Evolutionary conservation across 2,888 invertebrate species (phyloP).

Genomic region (Pyralis farinalis): DNA sequence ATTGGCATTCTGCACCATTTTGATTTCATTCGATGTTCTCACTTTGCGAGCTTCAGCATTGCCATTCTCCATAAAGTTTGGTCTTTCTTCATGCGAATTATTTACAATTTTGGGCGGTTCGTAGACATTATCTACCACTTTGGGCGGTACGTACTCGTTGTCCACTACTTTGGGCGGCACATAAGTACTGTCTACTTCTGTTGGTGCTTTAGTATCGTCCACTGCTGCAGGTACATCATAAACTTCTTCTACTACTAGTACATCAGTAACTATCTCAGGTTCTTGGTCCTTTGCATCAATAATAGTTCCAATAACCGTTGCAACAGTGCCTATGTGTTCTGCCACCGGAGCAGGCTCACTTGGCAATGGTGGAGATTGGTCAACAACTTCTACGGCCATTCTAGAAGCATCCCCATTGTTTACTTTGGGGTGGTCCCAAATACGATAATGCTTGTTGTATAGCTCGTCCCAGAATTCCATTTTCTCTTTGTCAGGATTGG

Average conservation of each 20-base stretch:
- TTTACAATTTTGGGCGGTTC: constrained; percentile 4
- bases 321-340: constrained; percentile 3
- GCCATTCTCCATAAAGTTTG: constrained; percentile 33
- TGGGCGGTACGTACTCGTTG: neutral
- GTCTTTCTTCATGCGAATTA: constrained; percentile 8
- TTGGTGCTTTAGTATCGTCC: constrained; percentile 1
- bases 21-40: constrained; percentile 66
- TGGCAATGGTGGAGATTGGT: neutral
- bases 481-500: constrained; percentile 55
- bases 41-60: constrained; percentile 33
- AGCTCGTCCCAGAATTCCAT: constrained; percentile 68
- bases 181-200: constrained; percentile 7
- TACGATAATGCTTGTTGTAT: constrained; percentile 59
- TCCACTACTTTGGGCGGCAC: neutral
- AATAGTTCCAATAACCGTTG: constrained; percentile 10
- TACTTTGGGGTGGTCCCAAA: constrained; percentile 53
- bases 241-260: neutral
- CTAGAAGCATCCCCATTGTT: constrained; percentile 28
- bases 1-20: constrained; percentile 57
- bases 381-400: constrained; percentile 23
- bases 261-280: neutral
- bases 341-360: neutral
- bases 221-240: no score
- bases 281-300: constrained; percentile 5
- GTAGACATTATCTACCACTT: constrained; percentile 1